Evolutionary conservation across 2,888 invertebrate genomes (phyloP), one percentile per base, ranked within the genome.

Genomic region (Pterostichus madidus): DNA sequence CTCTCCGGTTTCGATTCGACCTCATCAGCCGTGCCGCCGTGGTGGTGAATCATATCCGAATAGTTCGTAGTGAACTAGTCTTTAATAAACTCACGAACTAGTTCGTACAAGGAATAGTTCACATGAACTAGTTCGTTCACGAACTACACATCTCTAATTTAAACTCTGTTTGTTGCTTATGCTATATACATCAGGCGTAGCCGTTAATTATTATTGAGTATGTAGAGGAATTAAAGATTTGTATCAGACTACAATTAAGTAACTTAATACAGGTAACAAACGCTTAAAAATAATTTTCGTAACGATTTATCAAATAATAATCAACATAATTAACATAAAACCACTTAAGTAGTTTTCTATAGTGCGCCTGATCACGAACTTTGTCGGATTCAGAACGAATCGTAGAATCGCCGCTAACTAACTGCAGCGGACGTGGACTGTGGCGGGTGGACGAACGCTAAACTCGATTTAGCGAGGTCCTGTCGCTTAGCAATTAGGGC

Each of bases 401-500:
- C 39, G 39, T 8, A 39, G 39, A 39, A 39, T 39, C 39, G 11
- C 17, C 13, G 32, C 59, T 59, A 59, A 59, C 32, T 64, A 64
- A 64, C 61, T 61, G 61, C 15, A 56, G 17, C 17, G 56, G 56
- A 56, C 56, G 17, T 56, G 11, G 56, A 13, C 11, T 13, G 24
- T 10, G 11, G 68, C n/a, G 15, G 13, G 68, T 61, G 17, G 31
- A 75, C 75, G 75, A 15, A 49, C 49, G 76, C 53, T 53, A 76
- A 76, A 76, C 76, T 76, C 77, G 77, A 56, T 77, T 77, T 77
- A 56, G 77, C 56, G 59, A 24, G 39, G 56, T 10, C 32, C 77
- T 77, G 77, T 77, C 77, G 77, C 77, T 77, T 77, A 15, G 77
- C 77, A 77, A 77, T 77, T 77, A 56, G 56, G 35, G 32, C 32